Conservation (phyloP, 2,113 vertebrate species). For the Alectura lathami region DNA sequence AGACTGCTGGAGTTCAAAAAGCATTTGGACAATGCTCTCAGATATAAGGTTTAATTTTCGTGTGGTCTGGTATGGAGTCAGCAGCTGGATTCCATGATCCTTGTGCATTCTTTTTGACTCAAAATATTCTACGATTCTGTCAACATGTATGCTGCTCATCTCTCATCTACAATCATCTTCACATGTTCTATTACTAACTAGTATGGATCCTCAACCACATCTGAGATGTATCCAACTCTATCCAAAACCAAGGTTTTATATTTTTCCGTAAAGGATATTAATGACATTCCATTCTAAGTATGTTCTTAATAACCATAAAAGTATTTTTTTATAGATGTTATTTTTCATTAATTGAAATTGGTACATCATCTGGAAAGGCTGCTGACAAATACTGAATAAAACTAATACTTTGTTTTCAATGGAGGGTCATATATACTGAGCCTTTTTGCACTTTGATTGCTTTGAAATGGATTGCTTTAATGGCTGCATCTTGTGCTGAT, state of each 20-base stretch:
- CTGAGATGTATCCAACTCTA: background rate
- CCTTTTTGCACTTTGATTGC: background rate
- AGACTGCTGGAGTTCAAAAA: too few species aligned
- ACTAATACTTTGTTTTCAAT: background rate
- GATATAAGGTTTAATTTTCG: too few species aligned
- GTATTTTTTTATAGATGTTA: background rate
- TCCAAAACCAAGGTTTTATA: background rate
- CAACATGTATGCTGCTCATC: accelerated
- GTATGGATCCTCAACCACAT: too few species aligned
- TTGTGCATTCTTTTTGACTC: too few species aligned
- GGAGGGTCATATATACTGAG: background rate
- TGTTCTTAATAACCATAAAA: background rate
- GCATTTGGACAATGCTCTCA: too few species aligned
- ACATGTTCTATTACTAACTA: background rate
- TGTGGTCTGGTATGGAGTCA: too few species aligned
- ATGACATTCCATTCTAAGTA: background rate
- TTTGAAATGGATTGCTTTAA: slow-evolving; percentile 10
- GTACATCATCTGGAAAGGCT: background rate
- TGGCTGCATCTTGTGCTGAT: background rate
- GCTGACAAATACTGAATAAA: background rate
- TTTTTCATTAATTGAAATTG: background rate
- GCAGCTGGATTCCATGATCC: too few species aligned
- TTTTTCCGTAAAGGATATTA: background rate
- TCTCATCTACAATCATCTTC: accelerated
- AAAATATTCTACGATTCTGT: too few species aligned